Evolutionary conservation across 1,140 invertebrate genomes (phyloP), one percentile per base, ranked within the genome.

Genomic region (Cydia pomonella): DNA sequence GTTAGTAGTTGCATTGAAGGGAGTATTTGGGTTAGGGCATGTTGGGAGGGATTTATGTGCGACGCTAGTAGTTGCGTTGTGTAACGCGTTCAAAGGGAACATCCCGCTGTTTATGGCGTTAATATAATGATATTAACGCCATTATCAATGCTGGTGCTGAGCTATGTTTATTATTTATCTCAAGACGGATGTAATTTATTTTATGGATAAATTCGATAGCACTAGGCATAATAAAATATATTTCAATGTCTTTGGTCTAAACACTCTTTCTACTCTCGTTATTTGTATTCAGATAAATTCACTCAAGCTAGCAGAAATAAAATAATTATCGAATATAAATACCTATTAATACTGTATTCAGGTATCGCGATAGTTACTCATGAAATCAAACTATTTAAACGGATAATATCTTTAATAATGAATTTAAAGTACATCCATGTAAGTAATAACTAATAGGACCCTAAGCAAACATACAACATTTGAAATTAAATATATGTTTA

Each of bases 1-100:
- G 27, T 69, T 69, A 18, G 18, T 69, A 69, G 63, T 33, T 2
- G 16, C 29, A 38, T 41, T 38, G 29, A 69, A 66, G 27, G 29
- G 64, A 16, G 64, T 69, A 69, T 69, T 69, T 69, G 64, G 64
- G 64, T 69, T 69, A 69, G 29, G 29, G 29, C 64, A 33, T 38
- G 29, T 33, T 69, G 27, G 27, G 64, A 69, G n/a, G 64, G 64
- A 69, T 69, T 69, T 69, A 69, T 33, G 64, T 5, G n/a, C 64
- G 64, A 33, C 4, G 53, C 53, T 59, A 2, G 53, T 23, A 23
- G 53, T 59, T 21, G 53, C n/a, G 53, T 59, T 59, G 53, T 59
- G 53, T 59, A 59, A 59, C 21, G 53, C 53, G 53, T 59, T 59
- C 53, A 59, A 59, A 59, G 53, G 21, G 21, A 59, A 59, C 53